Base-by-base conservation (phyloP, 2,797 vertebrate species). In the Darevskia nairensis region DNA sequence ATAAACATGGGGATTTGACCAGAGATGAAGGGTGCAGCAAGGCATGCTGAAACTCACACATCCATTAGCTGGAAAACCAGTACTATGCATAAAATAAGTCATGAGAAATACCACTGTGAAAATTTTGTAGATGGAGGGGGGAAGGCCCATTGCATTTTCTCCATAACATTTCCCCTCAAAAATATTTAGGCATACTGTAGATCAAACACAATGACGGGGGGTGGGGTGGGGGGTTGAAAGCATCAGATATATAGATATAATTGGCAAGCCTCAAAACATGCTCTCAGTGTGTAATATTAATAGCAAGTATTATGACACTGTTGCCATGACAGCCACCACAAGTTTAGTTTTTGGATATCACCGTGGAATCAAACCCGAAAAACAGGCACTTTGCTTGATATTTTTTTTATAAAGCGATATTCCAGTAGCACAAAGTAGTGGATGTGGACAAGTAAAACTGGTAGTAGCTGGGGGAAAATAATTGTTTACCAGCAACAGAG, bases 221-320 rank as follows among this genome's bases (percentile, higher is more conserved):
- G 35, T 2, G n/a, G n/a, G n/a, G n/a, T 1, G 35, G 35, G 35
- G 35, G 35, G 35, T 35, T 50, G 59, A 29, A 86, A 86, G 8
- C 13, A 86, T 2, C 23, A n/a, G 23, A 8, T 64, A 55, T 15
- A 27, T 23, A 21, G 50, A 79, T 72, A 59, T 72, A 74, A 11
- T 39, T 8, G 8, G 74, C n/a, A 74, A 89, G 55, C 44, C 55
- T 80, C 66, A 39, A 74, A 75, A 85, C 55, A 79, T 61, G 50
- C 29, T 74, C 46, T 50, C 55, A 7, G 11, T 64, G 23, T 41
- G 59, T 39, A 76, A 76, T 82, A 88, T 76, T 77, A 88, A 82
- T 82, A 88, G 59, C n/a, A 77, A 83, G 80, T 85, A 46, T 89
- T 85, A 85, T 85, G 69, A 85, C 77, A 81, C n/a, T 68, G 71